phyloP scores from a whole-genome alignment of 2,797 vertebrate genomes.

The Saxicola maurus region DNA sequence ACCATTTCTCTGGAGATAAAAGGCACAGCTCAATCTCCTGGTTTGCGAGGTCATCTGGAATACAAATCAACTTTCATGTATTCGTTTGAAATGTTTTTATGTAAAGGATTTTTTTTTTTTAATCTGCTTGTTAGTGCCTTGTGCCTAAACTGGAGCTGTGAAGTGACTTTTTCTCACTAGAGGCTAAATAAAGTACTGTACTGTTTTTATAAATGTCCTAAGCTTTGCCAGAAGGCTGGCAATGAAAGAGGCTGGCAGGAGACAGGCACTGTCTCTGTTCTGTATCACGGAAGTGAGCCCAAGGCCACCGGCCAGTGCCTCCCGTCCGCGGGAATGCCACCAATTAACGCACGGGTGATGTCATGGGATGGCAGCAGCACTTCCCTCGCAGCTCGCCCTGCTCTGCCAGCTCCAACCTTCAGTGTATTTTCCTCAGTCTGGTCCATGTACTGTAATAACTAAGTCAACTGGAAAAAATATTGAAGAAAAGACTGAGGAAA shows the following conservation, averaged over 20 bases:
- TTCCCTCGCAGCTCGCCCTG: conserved; percentile 15
- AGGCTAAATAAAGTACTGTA: conserved; percentile 57
- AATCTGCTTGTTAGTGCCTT: conserved; percentile 18
- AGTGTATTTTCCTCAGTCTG: conserved; percentile 50
- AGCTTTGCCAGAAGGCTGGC: conserved; percentile 55
- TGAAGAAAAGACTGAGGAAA: conserved; percentile 66
- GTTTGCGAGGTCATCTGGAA: conserved; percentile 11
- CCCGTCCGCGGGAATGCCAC: conserved; percentile 25
- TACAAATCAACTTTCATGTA: conserved; percentile 3
- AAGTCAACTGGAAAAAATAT: conserved; percentile 72
- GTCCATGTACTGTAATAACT: conserved; percentile 61
- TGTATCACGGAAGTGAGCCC: conserved; percentile 51
- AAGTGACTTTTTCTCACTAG: conserved; percentile 56
- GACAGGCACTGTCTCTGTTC: conserved; percentile 55
- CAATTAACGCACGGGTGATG: conserved; percentile 35
- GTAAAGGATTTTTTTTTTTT: background rate
- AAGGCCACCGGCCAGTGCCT: conserved; percentile 43
- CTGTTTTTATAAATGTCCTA: conserved; percentile 59
- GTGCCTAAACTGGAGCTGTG: conserved; percentile 32
- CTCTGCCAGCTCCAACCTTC: conserved; percentile 44
- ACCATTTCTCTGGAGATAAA: conserved; percentile 2
- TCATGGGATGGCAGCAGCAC: conserved; percentile 48
- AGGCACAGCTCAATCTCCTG: background rate
- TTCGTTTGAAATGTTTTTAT: conserved; percentile 22
- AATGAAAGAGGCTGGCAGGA: conserved; percentile 53